Conservation (phyloP, 2,797 vertebrate genomes). For the Liparis tanakae region DNA sequence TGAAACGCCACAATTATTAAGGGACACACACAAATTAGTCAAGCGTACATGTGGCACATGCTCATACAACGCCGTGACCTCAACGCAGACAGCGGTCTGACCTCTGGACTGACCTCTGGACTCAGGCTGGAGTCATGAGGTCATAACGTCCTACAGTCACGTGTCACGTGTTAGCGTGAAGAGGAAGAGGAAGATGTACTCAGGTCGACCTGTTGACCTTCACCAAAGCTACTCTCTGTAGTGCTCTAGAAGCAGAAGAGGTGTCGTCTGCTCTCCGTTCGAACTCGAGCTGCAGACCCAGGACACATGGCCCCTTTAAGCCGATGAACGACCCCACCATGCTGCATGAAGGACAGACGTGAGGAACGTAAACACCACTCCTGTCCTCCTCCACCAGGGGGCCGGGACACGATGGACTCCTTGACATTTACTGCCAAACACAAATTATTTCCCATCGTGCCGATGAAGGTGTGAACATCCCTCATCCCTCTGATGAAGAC, state of each 20-base stretch:
- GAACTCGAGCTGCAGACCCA: too few relatives aligned
- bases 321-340: not conserved
- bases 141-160: too few relatives aligned
- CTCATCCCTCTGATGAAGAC: slow-evolving; percentile 18
- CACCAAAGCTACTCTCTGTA: not conserved
- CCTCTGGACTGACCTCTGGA: too few relatives aligned
- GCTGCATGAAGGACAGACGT: not conserved
- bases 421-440: slow-evolving; percentile 70
- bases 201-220: not conserved
- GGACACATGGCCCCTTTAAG: not conserved
- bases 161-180: too few relatives aligned
- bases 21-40: not conserved
- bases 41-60: not conserved
- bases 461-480: slow-evolving; percentile 43
- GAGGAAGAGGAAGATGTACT: too few relatives aligned
- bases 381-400: not conserved
- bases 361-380: not conserved
- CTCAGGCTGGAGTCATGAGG: too few relatives aligned
- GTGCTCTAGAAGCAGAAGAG: too few relatives aligned
- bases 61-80: not conserved
- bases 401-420: slow-evolving; percentile 50
- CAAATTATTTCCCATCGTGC: slow-evolving; percentile 57
- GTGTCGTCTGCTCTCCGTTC: not conserved
- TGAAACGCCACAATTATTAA: slow-evolving; percentile 6
- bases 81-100: too few relatives aligned